A percentile compares a stretch with the other conserved stretches of the same genome.
Evolutionary conservation across 2,113 vertebrate genomes (phyloP).

Genomic region (Ariopsis seemanni): DNA sequence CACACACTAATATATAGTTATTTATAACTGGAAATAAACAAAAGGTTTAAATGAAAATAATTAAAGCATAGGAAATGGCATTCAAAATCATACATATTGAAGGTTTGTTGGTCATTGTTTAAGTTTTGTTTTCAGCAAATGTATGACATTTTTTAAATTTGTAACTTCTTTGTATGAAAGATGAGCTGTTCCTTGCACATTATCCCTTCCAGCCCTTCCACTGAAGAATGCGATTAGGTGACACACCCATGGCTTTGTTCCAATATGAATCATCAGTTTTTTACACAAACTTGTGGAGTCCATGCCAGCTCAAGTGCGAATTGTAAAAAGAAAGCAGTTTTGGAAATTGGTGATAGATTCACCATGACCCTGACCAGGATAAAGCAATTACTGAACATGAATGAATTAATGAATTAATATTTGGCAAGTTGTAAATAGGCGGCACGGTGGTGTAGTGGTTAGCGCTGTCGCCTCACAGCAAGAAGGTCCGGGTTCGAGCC

Average conservation of each 20-base stretch:
- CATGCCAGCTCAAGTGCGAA: background rate
- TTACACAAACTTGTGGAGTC: background rate
- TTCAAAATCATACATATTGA: too few species aligned
- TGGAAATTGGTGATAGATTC: background rate
- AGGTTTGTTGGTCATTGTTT: background rate
- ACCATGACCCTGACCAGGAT: background rate
- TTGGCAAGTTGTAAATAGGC: background rate
- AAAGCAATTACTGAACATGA: too few species aligned
- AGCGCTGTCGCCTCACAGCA: too few species aligned
- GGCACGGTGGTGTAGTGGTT: too few species aligned
- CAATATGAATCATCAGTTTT: background rate
- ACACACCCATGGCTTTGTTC: background rate
- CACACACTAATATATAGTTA: too few species aligned
- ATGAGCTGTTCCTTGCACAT: background rate
- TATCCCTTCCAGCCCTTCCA: too few species aligned
- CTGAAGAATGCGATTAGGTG: background rate
- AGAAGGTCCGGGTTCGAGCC: too few species aligned
- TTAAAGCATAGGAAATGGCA: too few species aligned
- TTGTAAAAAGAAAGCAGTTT: too few species aligned
- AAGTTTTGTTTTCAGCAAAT: background rate
- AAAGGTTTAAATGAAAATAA: too few species aligned
- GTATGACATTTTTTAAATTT: background rate
- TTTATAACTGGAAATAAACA: background rate
- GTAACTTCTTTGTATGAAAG: background rate
- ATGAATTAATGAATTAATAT: background rate